Percentiles rank a stretch among this genome's conserved stretches.
Conservation (phyloP, 2,888 invertebrate genomes). For the Nematopogon swammerdamellus region DNA sequence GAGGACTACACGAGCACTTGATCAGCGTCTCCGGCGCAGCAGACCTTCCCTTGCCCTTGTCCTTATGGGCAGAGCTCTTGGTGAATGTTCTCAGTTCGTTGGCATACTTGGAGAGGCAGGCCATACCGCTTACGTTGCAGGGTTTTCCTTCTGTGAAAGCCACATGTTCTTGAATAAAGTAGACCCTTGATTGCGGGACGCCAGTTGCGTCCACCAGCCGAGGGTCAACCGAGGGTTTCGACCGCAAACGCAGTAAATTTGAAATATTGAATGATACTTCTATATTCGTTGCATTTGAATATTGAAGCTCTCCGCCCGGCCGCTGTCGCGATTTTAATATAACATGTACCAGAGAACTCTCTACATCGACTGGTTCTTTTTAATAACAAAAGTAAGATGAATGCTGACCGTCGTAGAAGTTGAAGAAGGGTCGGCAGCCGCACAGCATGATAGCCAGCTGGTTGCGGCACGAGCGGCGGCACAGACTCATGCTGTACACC, state of each 20-base stretch:
- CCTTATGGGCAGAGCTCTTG: not conserved
- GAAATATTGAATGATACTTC: too few relatives aligned
- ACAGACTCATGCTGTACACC: slow-evolving; percentile 56
- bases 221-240: too few relatives aligned
- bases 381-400: too few relatives aligned
- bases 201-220: too few relatives aligned
- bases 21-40: slow-evolving; percentile 14
- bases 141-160: slow-evolving; percentile 37
- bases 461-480: slow-evolving; percentile 54
- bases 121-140: slow-evolving; percentile 50
- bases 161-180: too few relatives aligned
- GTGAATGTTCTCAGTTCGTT: slow-evolving; percentile 21
- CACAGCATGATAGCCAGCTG: slow-evolving; percentile 45
- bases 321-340: too few relatives aligned
- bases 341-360: too few relatives aligned
- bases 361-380: too few relatives aligned
- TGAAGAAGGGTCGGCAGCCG: slow-evolving; percentile 60
- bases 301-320: too few relatives aligned
- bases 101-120: slow-evolving; percentile 39
- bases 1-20: slow-evolving; percentile 28
- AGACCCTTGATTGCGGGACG: too few relatives aligned
- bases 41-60: not conserved
- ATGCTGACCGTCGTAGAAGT: slow-evolving; percentile 53
- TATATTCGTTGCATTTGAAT: too few relatives aligned
- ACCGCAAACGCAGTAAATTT: too few relatives aligned